Evolutionary conservation across 1,140 invertebrate genomes (phyloP).

Genomic region (Stegodyphus dumicola): DNA sequence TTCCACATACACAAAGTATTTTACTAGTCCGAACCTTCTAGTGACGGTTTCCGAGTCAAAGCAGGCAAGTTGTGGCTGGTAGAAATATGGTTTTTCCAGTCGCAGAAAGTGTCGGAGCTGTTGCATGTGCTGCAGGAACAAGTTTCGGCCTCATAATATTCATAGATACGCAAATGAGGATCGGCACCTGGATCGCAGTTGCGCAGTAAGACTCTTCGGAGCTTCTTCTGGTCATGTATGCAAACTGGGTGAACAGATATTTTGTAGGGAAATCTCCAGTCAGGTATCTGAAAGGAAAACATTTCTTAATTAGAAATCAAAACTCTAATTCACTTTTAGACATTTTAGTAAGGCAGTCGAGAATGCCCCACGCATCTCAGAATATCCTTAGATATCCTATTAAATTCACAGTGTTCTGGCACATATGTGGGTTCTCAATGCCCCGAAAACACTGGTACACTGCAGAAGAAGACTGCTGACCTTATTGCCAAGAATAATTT

Average conservation of each 20-base stretch:
- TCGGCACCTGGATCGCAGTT: slow-evolving; percentile 76
- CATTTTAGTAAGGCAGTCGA: too few relatives aligned
- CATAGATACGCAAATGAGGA: slow-evolving; percentile 72
- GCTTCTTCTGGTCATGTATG: slow-evolving; percentile 76
- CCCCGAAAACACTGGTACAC: too few relatives aligned
- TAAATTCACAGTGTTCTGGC: too few relatives aligned
- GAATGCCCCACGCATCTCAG: too few relatives aligned
- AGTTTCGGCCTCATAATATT: slow-evolving; percentile 75
- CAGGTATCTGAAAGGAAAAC: slow-evolving; percentile 75
- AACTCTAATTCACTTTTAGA: too few relatives aligned
- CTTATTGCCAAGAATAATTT: too few relatives aligned
- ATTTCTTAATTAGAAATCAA: too few relatives aligned
- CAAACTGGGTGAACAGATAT: slow-evolving; percentile 85
- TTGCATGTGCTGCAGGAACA: slow-evolving; percentile 74
- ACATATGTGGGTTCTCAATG: too few relatives aligned
- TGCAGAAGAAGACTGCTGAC: too few relatives aligned
- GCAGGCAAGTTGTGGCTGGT: slow-evolving; percentile 35
- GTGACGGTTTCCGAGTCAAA: neutral
- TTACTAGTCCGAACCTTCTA: neutral
- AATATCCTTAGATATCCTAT: too few relatives aligned
- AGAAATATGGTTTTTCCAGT: slow-evolving; percentile 68
- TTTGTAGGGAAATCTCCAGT: slow-evolving; percentile 88
- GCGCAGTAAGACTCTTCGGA: slow-evolving; percentile 71
- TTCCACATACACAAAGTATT: too few relatives aligned
- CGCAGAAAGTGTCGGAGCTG: slow-evolving; percentile 71